Evolutionary conservation across 2,113 vertebrate species (phyloP), one percentile per base, ranked within the genome.

Genomic region (Puntigrus tetrazona): DNA sequence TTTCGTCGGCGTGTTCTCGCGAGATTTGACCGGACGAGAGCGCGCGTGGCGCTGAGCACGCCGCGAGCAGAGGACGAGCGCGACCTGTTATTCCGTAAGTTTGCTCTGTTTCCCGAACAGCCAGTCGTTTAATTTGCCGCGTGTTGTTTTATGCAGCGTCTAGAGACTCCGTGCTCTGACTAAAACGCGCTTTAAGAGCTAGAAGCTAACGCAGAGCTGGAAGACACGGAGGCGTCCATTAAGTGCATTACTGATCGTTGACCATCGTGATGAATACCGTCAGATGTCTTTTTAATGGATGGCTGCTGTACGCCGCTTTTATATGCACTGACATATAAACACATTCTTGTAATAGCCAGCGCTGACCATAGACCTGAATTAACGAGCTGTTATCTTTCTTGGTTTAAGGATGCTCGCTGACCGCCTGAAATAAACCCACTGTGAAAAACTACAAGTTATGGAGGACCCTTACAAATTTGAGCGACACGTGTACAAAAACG

Each of bases 401-500:
- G 0, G 10, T 69, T 69, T 55, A 55, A 55, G 50, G 18, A 57
- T 3, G n/a, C 20, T 38, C 5, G 18, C 65, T 22, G 34, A 69
- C 20, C 34, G 1, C 38, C 20, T 38, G 4, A n/a, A 69, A 69
- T 9, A 9, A 69, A 38, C 20, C 8, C 4, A 31, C 7, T 18
- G n/a, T 75, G 29, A 34, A 27, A 7, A 57, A 22, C 52, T 41
- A 7, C 36, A 65, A 31, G 16, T 34, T 38, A 82, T 82, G 88
- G 86, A 91, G 3, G 83, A 87, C 7, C 27, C 91, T 2, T 16
- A 88, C 0, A 84, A 83, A 31, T 96, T 93, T 85, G 94, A 95
- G 82, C 94, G 96, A 82, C 83, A 93, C 0, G 95, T 97, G 84
- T 89, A 94, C 80, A 96, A 92, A 91, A 93, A 95, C 77, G 86